Evolutionary conservation across 1,140 invertebrate species (phyloP).

Genomic region (Trichomalopsis sarcophagae): DNA sequence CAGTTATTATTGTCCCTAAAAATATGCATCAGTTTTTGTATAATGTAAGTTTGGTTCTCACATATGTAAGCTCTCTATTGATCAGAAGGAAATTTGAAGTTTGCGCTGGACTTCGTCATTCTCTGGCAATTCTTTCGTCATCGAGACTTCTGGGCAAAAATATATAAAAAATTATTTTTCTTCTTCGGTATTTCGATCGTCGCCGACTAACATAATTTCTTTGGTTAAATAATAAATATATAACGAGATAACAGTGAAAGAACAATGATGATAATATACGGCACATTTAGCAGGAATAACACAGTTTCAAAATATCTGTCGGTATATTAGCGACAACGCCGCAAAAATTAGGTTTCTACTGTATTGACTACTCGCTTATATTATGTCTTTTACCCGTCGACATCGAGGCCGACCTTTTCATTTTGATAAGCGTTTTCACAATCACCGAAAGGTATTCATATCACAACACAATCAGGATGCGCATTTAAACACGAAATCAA

Average conservation of each 20-base stretch:
- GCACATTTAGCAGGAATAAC: neutral
- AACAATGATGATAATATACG: too few species aligned
- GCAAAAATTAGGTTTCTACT: too few species aligned
- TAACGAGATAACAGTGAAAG: too few species aligned
- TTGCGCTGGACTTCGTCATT: neutral
- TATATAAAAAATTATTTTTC: neutral
- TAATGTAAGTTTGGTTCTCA: neutral
- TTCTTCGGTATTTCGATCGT: too few species aligned
- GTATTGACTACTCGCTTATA: too few species aligned
- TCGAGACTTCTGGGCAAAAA: neutral
- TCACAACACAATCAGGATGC: neutral
- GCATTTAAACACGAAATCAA: constrained; percentile 7
- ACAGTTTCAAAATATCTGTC: neutral
- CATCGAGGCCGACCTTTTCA: neutral
- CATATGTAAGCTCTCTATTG: neutral
- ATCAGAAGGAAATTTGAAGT: constrained; percentile 17
- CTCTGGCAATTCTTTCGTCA: neutral
- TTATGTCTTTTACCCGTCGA: neutral
- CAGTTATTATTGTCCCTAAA: constrained; percentile 49
- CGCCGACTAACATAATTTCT: too few species aligned
- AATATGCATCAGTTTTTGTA: constrained; percentile 10
- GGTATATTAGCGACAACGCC: neutral
- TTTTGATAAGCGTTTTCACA: neutral
- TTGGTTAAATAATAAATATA: too few species aligned
- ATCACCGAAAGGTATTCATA: neutral